Percentiles rank a stretch among this genome's conserved stretches.
Evolutionary conservation across 2,797 vertebrate species (phyloP).

Genomic region (Syngnathus acus): DNA sequence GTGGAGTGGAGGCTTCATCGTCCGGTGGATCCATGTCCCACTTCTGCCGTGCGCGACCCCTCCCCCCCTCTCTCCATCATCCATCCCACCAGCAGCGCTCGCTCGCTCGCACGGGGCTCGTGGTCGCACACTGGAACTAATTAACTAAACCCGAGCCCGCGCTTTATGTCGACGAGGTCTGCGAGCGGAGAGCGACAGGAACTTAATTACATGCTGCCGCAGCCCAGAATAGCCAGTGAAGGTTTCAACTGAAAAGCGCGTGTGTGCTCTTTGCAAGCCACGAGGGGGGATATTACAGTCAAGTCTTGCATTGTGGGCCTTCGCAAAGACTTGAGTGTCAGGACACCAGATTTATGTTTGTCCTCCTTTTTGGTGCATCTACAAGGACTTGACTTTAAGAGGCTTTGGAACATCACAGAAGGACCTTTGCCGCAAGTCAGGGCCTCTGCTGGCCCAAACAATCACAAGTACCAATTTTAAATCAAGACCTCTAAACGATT

Average conservation of each 20-base stretch:
- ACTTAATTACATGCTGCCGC: slow-evolving; percentile 56
- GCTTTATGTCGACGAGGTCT: slow-evolving; percentile 57
- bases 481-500: no score
- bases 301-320: slow-evolving; percentile 46
- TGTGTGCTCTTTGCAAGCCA: slow-evolving; percentile 13
- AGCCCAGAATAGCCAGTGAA: slow-evolving; percentile 44
- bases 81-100: slow-evolving; percentile 18
- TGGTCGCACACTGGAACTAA: slow-evolving; percentile 60
- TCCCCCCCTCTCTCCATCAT: slow-evolving; percentile 7
- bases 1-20: slow-evolving; percentile 1
- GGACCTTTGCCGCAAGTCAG: not conserved
- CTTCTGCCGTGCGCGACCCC: slow-evolving; percentile 33
- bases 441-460: not conserved
- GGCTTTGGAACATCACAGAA: slow-evolving; percentile 22
- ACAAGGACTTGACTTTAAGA: slow-evolving; percentile 8
- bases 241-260: slow-evolving; percentile 31
- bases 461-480: no score
- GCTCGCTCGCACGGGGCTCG: slow-evolving; percentile 28
- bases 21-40: slow-evolving; percentile 55
- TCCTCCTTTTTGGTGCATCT: not conserved
- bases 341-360: slow-evolving; percentile 25
- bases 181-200: slow-evolving; percentile 49
- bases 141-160: slow-evolving; percentile 49
- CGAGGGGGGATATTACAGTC: slow-evolving; percentile 37
- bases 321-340: slow-evolving; percentile 33